Conservation (phyloP, 2,797 vertebrate genomes). For the Melanotaenia nigrans region DNA sequence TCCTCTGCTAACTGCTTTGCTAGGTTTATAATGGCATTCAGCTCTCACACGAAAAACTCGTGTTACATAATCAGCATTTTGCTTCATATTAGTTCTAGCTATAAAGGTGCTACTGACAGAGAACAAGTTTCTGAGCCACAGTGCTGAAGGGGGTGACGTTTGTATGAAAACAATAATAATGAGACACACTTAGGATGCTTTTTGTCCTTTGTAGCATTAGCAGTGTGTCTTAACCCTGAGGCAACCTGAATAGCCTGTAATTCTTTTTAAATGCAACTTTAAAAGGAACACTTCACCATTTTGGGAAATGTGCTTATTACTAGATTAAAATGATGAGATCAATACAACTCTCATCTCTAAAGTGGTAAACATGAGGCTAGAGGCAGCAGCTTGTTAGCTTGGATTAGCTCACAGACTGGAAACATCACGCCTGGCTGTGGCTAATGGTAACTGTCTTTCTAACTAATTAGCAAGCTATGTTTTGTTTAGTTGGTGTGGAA, state of each 20-base stretch:
- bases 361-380: neutral
- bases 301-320: neutral
- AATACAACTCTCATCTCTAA: neutral
- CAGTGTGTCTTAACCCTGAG: neutral
- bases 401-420: slow-evolving; percentile 6
- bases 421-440: neutral
- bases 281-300: neutral
- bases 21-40: slow-evolving; percentile 51
- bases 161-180: slow-evolving; percentile 39
- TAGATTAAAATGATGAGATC: slow-evolving; percentile 3
- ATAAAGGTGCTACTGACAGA: slow-evolving; percentile 46
- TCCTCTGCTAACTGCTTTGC: slow-evolving; percentile 49
- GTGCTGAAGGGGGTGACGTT: slow-evolving; percentile 36
- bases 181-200: slow-evolving; percentile 17
- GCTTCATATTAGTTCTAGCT: slow-evolving; percentile 27
- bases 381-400: neutral
- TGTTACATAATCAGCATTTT: slow-evolving; percentile 60
- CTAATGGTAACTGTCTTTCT: slow-evolving; percentile 2
- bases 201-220: neutral
- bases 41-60: slow-evolving; percentile 44
- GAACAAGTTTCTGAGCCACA: slow-evolving; percentile 29
- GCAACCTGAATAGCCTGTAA: neutral
- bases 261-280: slow-evolving; percentile 3
- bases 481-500: neutral
- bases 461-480: slow-evolving; percentile 3